These are phyloP conservation scores for Scylla paramamosain DNA, from an alignment of 1,140 invertebrate genomes.

Conservation along the genomic window DNA sequence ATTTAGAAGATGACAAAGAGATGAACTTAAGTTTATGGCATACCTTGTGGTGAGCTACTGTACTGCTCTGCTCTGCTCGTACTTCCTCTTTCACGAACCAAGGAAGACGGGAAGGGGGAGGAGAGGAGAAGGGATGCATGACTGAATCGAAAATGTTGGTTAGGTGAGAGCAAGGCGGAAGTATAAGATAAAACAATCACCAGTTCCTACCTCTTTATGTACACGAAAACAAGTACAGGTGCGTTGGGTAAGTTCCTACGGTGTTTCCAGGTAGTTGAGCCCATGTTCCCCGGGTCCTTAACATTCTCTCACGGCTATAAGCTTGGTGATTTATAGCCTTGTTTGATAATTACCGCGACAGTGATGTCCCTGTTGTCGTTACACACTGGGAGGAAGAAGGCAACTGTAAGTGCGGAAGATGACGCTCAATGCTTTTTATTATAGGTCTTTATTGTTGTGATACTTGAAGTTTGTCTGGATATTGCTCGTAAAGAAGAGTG, in stretches of 20 bases:
- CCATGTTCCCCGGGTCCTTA: neutral
- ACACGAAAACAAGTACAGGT: too few relatives aligned
- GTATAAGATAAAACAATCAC: too few relatives aligned
- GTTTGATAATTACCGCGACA: neutral
- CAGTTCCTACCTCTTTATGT: too few relatives aligned
- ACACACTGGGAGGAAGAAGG: neutral
- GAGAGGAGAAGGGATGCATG: neutral
- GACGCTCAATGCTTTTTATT: neutral
- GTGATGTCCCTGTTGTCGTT: neutral
- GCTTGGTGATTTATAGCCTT: neutral
- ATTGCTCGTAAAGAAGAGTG: neutral
- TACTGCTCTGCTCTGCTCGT: neutral
- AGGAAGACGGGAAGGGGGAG: neutral
- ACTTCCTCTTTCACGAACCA: neutral
- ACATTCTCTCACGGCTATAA: conserved; percentile 1
- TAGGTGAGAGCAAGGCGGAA: too few relatives aligned
- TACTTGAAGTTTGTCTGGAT: neutral
- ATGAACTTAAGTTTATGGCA: neutral
- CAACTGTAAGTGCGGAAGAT: neutral
- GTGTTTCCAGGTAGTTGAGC: too few relatives aligned
- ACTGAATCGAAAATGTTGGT: too few relatives aligned
- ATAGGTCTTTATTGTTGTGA: neutral
- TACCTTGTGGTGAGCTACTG: neutral
- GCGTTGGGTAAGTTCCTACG: too few relatives aligned
- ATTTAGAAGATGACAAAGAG: neutral